Evolutionary conservation across 2,888 invertebrate species (phyloP).

Genomic region (Aphidius colemani): DNA sequence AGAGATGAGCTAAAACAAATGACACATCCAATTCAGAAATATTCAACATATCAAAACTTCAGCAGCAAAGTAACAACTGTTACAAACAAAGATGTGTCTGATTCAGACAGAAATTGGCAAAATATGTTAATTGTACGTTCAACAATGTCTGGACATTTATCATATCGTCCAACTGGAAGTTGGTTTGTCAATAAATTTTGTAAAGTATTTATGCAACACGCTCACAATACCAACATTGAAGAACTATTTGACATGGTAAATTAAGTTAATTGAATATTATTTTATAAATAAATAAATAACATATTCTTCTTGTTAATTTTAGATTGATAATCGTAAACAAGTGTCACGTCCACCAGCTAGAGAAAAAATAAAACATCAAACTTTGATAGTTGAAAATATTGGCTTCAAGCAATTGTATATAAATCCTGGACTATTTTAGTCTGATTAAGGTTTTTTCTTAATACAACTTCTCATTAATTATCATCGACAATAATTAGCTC

Average conservation of each 20-base stretch:
- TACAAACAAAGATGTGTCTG: neutral
- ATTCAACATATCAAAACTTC: neutral
- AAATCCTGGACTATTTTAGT: slow-evolving; percentile 53
- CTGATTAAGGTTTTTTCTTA: slow-evolving; percentile 13
- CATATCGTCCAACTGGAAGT: slow-evolving; percentile 65
- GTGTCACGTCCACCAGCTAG: slow-evolving; percentile 32
- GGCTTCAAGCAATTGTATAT: slow-evolving; percentile 54
- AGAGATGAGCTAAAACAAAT: too few relatives aligned
- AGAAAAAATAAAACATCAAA: slow-evolving; percentile 44
- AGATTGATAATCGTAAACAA: slow-evolving; percentile 49
- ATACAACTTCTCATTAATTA: neutral
- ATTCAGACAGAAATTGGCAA: slow-evolving; percentile 53
- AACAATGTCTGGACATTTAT: slow-evolving; percentile 62
- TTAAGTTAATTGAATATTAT: neutral
- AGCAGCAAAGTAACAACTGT: too few relatives aligned
- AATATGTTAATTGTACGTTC: slow-evolving; percentile 65
- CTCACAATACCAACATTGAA: slow-evolving; percentile 42
- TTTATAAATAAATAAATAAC: neutral
- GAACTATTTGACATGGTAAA: slow-evolving; percentile 42
- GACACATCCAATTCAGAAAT: too few relatives aligned
- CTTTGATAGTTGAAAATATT: slow-evolving; percentile 40
- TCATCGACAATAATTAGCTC: neutral
- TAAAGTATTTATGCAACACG: slow-evolving; percentile 59
- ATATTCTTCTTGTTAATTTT: slow-evolving; percentile 23
- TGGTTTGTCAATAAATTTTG: slow-evolving; percentile 68